Conservation (phyloP, 2,888 invertebrate genomes). For the Rhorus exstirpatorius region DNA sequence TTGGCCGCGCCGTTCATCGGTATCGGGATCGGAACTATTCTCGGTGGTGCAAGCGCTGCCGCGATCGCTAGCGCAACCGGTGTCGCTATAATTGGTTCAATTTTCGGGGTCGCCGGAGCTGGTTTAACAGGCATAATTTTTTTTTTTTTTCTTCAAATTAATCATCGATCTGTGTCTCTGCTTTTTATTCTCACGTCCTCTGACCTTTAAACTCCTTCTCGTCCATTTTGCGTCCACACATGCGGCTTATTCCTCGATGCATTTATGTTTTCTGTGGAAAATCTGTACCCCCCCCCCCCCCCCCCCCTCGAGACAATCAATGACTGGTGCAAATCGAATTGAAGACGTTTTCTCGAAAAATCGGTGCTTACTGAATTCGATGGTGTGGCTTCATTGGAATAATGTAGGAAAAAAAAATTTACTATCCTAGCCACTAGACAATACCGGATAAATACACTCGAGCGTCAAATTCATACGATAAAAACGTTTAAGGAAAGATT, state of each 20-base stretch:
- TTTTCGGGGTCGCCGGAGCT: slow-evolving; percentile 90
- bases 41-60: slow-evolving; percentile 86
- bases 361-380: too few relatives aligned
- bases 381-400: too few relatives aligned
- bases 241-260: neutral
- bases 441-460: neutral
- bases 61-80: slow-evolving; percentile 87
- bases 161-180: too few relatives aligned
- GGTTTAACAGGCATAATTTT: slow-evolving; percentile 87
- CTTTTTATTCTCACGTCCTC: slow-evolving; percentile 4
- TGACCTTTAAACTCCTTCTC: neutral
- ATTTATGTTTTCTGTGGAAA: neutral
- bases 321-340: too few relatives aligned
- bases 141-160: too few relatives aligned
- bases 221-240: neutral
- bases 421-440: slow-evolving; percentile 44
- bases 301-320: too few relatives aligned
- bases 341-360: too few relatives aligned
- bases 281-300: too few relatives aligned
- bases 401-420: too few relatives aligned
- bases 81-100: slow-evolving; percentile 88
- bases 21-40: slow-evolving; percentile 87
- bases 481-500: too few relatives aligned
- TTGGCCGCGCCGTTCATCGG: slow-evolving; percentile 89
- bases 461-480: too few relatives aligned